These are phyloP conservation scores for Kuschelorhynchus macadamiae DNA, from an alignment of 2,888 invertebrate species.

Conservation along the genomic window DNA sequence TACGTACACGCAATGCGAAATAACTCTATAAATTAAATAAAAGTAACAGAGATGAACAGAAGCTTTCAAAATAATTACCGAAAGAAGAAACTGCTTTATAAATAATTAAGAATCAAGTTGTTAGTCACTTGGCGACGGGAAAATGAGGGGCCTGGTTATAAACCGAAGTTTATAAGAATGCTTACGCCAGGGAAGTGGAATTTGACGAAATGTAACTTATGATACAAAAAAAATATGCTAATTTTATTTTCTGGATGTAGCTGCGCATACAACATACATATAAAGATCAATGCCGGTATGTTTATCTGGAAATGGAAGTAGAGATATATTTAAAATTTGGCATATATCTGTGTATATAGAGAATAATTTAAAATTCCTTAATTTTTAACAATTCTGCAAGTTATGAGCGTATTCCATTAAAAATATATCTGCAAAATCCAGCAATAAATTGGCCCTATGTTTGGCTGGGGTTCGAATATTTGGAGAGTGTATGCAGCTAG, in stretches of 20 bases:
- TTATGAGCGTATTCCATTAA: too few relatives aligned
- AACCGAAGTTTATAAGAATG: constrained; percentile 35
- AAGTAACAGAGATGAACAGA: constrained; percentile 60
- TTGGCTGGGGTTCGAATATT: too few relatives aligned
- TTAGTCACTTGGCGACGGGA: constrained; percentile 62
- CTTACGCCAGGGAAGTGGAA: constrained; percentile 33
- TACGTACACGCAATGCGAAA: constrained; percentile 51
- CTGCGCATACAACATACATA: too few relatives aligned
- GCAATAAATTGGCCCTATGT: too few relatives aligned
- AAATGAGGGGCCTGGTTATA: constrained; percentile 38
- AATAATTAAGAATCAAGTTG: constrained; percentile 64
- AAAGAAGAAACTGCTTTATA: constrained; percentile 60
- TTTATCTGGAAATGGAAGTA: background rate
- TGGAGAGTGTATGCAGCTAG: too few relatives aligned
- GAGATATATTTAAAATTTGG: too few relatives aligned
- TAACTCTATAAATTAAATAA: constrained; percentile 60
- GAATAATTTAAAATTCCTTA: too few relatives aligned
- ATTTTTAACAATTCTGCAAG: too few relatives aligned
- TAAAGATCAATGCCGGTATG: too few relatives aligned
- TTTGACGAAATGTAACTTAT: background rate
- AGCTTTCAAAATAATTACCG: constrained; percentile 64
- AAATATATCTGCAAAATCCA: too few relatives aligned
- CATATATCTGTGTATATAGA: too few relatives aligned
- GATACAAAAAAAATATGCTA: background rate
- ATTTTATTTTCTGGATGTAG: too few relatives aligned